These are phyloP conservation scores for Leptopilina drosophilae DNA, from an alignment of 2,888 invertebrate species.

Conservation along the genomic window DNA sequence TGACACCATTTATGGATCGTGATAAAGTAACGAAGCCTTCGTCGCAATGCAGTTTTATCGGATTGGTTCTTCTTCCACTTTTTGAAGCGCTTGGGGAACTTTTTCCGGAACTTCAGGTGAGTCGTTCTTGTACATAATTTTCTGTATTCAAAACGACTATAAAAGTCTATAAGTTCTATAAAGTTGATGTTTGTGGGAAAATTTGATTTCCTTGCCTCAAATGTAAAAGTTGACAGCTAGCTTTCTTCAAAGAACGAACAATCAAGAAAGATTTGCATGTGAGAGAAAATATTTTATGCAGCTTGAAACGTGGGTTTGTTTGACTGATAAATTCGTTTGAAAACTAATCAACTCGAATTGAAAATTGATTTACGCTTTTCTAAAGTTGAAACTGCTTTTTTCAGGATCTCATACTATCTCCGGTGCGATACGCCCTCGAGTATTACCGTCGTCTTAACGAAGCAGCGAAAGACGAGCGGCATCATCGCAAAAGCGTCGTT, in stretches of 20 bases:
- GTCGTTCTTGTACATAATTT: not conserved
- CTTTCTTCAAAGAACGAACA: not conserved
- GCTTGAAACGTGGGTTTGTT: not conserved
- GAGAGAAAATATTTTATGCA: not conserved
- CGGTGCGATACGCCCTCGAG: constrained; percentile 81
- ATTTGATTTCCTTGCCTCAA: not conserved
- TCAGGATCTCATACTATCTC: constrained; percentile 81
- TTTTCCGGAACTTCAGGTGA: constrained; percentile 85
- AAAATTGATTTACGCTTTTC: not conserved
- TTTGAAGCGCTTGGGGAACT: constrained; percentile 88
- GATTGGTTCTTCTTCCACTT: constrained; percentile 87
- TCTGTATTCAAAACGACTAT: not conserved
- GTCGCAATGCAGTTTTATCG: constrained; percentile 90
- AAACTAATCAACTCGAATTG: not conserved
- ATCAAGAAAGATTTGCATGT: constrained; percentile 18
- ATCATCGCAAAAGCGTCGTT: constrained; percentile 80
- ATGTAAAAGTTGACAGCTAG: constrained; percentile 10
- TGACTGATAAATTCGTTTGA: no score
- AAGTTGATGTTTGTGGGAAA: no score
- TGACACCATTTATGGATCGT: constrained; percentile 92
- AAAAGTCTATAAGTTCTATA: no score
- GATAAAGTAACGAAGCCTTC: constrained; percentile 91
- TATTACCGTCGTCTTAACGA: constrained; percentile 82
- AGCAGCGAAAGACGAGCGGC: constrained; percentile 80
- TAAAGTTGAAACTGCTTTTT: constrained; percentile 53